Percentiles rank a stretch among this genome's conserved stretches.
Evolutionary conservation across 2,113 vertebrate species (phyloP).

Genomic region (Noctilio leporinus): DNA sequence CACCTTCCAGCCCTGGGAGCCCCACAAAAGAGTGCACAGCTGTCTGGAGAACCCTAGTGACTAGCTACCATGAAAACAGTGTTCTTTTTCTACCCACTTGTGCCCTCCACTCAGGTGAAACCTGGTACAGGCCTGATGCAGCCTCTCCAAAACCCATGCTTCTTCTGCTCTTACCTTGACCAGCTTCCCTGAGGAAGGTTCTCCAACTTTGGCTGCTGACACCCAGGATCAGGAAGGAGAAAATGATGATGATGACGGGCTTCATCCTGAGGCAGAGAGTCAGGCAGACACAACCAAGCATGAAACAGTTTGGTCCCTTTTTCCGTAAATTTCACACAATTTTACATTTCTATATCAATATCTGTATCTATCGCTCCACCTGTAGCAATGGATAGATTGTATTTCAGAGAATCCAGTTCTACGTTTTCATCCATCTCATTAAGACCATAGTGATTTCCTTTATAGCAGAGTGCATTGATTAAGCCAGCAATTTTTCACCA

Average conservation of each 20-base stretch:
- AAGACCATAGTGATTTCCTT: not conserved
- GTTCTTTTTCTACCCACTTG: not conserved
- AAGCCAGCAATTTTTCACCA: not conserved
- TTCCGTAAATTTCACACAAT: not conserved
- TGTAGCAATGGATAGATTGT: not conserved
- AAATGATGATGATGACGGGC: not conserved
- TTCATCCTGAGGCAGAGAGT: constrained; percentile 32
- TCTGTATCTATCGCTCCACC: not conserved
- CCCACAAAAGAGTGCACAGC: not conserved
- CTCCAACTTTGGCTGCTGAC: not conserved
- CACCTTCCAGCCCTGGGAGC: not conserved
- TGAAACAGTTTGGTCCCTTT: not conserved
- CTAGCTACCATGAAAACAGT: not conserved
- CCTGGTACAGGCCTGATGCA: not conserved
- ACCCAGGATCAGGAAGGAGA: constrained; percentile 6
- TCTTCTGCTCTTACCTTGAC: constrained; percentile 5
- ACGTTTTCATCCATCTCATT: not conserved
- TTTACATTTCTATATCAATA: not conserved
- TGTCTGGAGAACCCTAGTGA: not conserved
- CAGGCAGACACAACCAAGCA: not conserved
- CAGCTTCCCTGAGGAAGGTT: not conserved
- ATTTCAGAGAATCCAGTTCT: not conserved
- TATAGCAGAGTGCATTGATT: not conserved
- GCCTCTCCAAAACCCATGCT: not conserved
- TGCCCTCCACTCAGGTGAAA: not conserved